Base-by-base conservation (phyloP, 2,888 invertebrate species). In the Erpobdella octoculata region DNA sequence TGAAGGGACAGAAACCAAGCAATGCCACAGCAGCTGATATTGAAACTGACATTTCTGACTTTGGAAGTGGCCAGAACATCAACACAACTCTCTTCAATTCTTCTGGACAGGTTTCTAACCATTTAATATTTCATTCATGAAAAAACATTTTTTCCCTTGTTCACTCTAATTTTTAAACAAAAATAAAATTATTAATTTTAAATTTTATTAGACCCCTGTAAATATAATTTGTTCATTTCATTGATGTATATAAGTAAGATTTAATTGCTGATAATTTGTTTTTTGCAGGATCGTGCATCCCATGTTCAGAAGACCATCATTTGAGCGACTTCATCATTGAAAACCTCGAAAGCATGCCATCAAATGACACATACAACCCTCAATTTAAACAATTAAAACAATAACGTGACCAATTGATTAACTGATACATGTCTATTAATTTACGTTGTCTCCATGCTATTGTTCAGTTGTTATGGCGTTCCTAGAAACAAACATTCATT, bases 61-160 rank as follows among this genome's bases (percentile, higher is more conserved):
- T 83, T 85, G 85, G 86, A 67, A 80, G 82, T 71, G 86, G 86
- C 21, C 80, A 82, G 59, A 81, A 84, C 77, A 83, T 86, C 41
- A 81, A 81, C 67, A 86, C 86, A 64, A 76, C 79, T 25, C 80
- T 86, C 71, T 73, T 81, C 76, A 86, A 85, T 79, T 82, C 83
- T 72, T 82, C 83, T 61, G 82, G 82, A 69, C 86, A 86, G 79
- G 83, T 83, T 15, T 41, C n/a, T n/a, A n/a, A n/a, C n/a, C n/a
- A n/a, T n/a, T n/a, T n/a, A n/a, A n/a, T n/a, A n/a, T n/a, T n/a
- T n/a, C n/a, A n/a, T n/a, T n/a, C n/a, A n/a, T n/a, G n/a, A n/a
- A n/a, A n/a, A n/a, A n/a, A n/a, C n/a, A n/a, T n/a, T n/a, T n/a
- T n/a, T n/a, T n/a, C n/a, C n/a, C n/a, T n/a, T n/a, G n/a, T n/a